These are phyloP conservation scores for Zalophus californianus DNA, from an alignment of 2,797 vertebrate genomes.

Conservation along the genomic window DNA sequence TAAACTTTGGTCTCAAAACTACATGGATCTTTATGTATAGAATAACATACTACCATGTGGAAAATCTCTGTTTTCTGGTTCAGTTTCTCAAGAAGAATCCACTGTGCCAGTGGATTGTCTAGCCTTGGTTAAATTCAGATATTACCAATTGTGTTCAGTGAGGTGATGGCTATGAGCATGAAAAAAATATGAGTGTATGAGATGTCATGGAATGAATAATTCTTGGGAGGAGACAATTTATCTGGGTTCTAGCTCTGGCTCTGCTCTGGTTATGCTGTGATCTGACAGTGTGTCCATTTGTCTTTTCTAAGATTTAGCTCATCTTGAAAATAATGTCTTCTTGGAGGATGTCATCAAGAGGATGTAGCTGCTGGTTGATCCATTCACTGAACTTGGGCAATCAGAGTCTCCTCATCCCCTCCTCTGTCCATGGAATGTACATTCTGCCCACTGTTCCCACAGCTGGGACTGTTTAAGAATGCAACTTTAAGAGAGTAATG, in stretches of 20 bases:
- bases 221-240: not conserved
- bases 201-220: not conserved
- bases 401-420: not conserved
- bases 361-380: not conserved
- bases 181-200: not conserved
- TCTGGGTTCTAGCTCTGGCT: not conserved
- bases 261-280: not conserved
- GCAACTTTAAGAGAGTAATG: not conserved
- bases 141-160: not conserved
- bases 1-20: not conserved
- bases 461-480: not conserved
- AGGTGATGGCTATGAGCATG: not conserved
- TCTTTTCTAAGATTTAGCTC: not conserved
- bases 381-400: not conserved
- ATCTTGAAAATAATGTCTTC: not conserved
- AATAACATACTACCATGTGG: rapidly evolving
- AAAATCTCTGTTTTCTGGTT: not conserved
- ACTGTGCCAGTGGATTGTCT: too few relatives aligned
- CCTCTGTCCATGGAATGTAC: not conserved
- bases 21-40: not conserved
- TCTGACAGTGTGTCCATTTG: not conserved
- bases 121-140: not conserved
- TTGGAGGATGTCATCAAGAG: not conserved
- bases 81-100: not conserved
- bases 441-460: not conserved